Evolutionary conservation across 2,113 vertebrate genomes (phyloP), one percentile per base, ranked within the genome.

Genomic region (Phaethornis superciliosus): DNA sequence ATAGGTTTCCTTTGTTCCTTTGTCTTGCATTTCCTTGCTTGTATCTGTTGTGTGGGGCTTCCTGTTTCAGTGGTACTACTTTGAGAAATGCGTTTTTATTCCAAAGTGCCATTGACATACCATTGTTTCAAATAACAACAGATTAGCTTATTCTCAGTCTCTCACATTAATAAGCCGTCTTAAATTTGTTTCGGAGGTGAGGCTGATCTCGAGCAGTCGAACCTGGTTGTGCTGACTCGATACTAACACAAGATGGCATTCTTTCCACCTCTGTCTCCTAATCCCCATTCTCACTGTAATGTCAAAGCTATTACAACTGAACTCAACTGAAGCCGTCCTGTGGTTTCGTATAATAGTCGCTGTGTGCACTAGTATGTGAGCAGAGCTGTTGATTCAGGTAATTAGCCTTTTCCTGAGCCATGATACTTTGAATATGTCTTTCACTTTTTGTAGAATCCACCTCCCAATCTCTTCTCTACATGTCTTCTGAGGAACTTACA

Each of bases 241-340:
- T 60, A 23, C 68, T 85, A 49, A 68, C 94, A 75, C 93, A 52
- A 94, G 93, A 60, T 75, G 89, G 71, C 89, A 7, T 67, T 78
- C 63, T 90, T 75, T 52, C 30, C 72, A 24, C 32, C 71, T 6
- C 52, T 63, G 33, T 59, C 33, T 27, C 1, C 2, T 14, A 23
- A 33, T 47, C 18, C 24, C 8, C 12, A 0, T 75, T 79, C 10
- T 88, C 8, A 0, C 44, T 84, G 18, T 56, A 49, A 5, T 0
- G 12, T 27, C 46, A 23, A 35, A 71, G 76, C 33, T 16, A 0
- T 15, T 58, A 12, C 9, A 2, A 1, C 27, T 80, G 9, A 82
- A 59, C 22, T 59, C 17, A 15, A 15, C 11, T 6, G 15, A 28
- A 65, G 46, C 68, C 65, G 12, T 12, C 2, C 0, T 37, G 24